Evolutionary conservation across 2,888 invertebrate genomes (phyloP), one percentile per base, ranked within the genome.

Genomic region (Oligia fasciuncula): DNA sequence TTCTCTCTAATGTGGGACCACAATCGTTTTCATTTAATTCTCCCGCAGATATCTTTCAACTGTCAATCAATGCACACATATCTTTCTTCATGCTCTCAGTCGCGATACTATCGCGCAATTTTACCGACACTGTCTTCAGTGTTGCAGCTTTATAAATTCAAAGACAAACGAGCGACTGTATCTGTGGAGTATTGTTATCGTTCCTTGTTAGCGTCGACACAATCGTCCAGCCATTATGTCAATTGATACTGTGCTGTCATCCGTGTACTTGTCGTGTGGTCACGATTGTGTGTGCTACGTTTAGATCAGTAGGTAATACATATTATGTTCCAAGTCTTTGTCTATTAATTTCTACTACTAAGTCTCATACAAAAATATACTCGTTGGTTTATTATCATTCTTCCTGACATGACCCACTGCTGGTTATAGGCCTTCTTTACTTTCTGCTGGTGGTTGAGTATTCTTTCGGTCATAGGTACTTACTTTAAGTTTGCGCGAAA

Each of bases 171-270:
- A 76, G 72, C 19, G 46, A 65, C 71, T 46, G 57, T 63, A 68
- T 79, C 71, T 74, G 71, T 46, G 35, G 29, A 46, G 51, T 63
- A 80, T 79, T 80, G 82, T 79, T 79, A 80, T 80, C 71, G 74
- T 74, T 23, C 23, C 73, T 74, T 76, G 75, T 85, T 85, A 80
- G 49, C 46, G 60, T 49, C 54, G 70, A 83, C 76, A 85, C 81
- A 80, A 85, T 73, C 75, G 46, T 65, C 60, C 69, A 62, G 54
- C 69, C 60, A 80, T 80, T 80, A 80, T 83, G 69, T 73, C 85
- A 80, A 83, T 85, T 85, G 85, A 85, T 85, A 72, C 71, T 51
- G 63, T 63, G 62, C 74, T 84, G 67, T 83, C 74, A 84, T 68
- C 63, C 85, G 66, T 57, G 66, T 65, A 73, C 65, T 67, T 70